Base-by-base conservation (phyloP, 2,888 invertebrate genomes). In the Pediacus dermestoides region DNA sequence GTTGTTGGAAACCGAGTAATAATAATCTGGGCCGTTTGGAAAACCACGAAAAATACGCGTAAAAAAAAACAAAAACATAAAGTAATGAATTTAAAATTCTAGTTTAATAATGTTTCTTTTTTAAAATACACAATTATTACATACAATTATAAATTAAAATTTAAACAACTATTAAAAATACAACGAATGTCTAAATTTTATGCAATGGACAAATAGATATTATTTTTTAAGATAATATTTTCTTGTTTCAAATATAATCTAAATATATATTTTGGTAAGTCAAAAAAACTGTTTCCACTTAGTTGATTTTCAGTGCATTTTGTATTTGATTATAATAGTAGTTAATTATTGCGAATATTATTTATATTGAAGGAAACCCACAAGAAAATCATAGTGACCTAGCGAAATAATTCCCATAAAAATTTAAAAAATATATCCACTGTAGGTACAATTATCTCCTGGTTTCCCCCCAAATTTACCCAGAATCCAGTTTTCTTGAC, bases 151-250 rank as follows among this genome's bases (percentile, higher is more conserved):
- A 60, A 61, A 60, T 57, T 52, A 61, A 59, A 56, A 47, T 42
- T 46, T 48, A 57, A 63, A 59, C 58, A 58, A 61, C 60, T 60
- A 60, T 52, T 57, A 52, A 61, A 54, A 60, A 55, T 60, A 58
- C 58, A 62, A 60, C 57, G 55, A 57, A 60, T 58, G 54, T 56
- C 58, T 60, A 56, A 50, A 9, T 28, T 58, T 52, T 56, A 58
- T 54, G 57, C 58, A 57, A 18, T 58, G 60, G 60, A 60, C 60
- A 62, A 60, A 59, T 61, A 61, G 61, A 48, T 59, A 61, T 57
- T 55, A 50, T 53, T 28, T 28, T 7, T 14, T 28, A 42, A 42
- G 34, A 45, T 33, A 38, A 48, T 40, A 40, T 28, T 23, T 27
- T 25, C 22, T 32, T 26, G 15, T 30, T 37, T 27, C 16, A 27